Conservation (phyloP, 1,140 invertebrate species). For the Scylla paramamosain region DNA sequence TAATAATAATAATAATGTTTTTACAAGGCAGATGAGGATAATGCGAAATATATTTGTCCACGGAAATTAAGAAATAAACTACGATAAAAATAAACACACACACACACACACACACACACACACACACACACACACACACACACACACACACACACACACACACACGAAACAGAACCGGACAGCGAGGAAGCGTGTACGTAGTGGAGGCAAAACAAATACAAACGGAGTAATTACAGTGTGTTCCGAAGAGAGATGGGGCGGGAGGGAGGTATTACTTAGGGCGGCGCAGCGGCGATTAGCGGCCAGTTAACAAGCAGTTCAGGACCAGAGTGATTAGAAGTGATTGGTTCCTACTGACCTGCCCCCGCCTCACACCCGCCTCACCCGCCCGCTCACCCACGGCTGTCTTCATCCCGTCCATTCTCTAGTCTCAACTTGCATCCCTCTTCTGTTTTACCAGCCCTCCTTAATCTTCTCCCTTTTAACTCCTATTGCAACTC, state of each 20-base stretch:
- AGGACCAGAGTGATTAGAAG: background rate
- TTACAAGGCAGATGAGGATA: too few relatives aligned
- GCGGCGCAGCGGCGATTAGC: background rate
- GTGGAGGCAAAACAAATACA: background rate
- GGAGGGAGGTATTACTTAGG: background rate
- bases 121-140: slow-evolving; percentile 26
- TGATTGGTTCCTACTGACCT: background rate
- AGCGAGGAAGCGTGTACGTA: background rate
- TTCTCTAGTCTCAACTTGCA: background rate
- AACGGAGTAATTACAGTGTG: background rate
- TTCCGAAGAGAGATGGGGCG: background rate
- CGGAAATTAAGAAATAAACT: background rate
- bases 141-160: background rate
- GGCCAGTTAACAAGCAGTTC: background rate
- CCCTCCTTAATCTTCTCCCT: too few relatives aligned
- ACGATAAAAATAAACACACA: background rate
- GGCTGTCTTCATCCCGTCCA: background rate
- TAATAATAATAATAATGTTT: too few relatives aligned
- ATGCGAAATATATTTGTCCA: background rate
- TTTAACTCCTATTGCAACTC: too few relatives aligned
- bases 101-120: slow-evolving; percentile 50
- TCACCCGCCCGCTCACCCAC: background rate
- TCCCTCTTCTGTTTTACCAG: too few relatives aligned
- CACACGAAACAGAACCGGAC: background rate
- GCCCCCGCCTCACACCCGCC: background rate